Conservation (phyloP, 2,113 vertebrate species). For the Atractosteus spatula region DNA sequence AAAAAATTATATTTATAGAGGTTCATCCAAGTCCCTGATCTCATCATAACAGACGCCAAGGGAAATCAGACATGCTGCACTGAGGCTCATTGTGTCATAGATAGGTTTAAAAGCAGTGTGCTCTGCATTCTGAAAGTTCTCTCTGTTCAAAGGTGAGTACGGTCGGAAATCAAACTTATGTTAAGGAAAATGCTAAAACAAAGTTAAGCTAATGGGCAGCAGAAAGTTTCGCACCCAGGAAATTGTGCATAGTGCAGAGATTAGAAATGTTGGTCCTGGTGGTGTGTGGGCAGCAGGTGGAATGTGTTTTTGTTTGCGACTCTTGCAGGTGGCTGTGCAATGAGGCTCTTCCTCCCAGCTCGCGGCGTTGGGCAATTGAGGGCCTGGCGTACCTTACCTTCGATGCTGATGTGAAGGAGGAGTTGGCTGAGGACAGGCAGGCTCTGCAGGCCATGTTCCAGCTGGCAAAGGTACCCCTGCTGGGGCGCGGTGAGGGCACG, state of each 20-base stretch:
- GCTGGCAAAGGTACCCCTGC: conserved; percentile 74
- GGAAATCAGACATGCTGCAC: neutral
- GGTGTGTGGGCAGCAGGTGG: too few relatives aligned
- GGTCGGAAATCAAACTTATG: too few relatives aligned
- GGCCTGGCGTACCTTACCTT: conserved; percentile 97
- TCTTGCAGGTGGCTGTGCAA: conserved; percentile 88
- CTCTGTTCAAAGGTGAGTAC: too few relatives aligned
- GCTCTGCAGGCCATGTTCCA: conserved; percentile 89
- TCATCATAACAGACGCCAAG: neutral
- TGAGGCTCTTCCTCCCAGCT: conserved; percentile 70
- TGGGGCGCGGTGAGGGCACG: neutral
- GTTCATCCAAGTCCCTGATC: neutral
- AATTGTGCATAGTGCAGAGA: too few relatives aligned
- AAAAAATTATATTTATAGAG: conserved; percentile 1
- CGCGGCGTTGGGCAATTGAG: conserved; percentile 90
- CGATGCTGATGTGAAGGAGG: conserved; percentile 94
- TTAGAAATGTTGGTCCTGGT: neutral
- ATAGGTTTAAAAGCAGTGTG: too few relatives aligned
- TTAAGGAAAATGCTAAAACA: too few relatives aligned
- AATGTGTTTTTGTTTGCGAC: conserved; percentile 11
- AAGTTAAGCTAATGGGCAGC: too few relatives aligned
- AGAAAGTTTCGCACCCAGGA: too few relatives aligned
- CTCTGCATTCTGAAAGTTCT: too few relatives aligned
- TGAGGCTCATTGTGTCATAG: neutral
- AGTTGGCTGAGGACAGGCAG: conserved; percentile 83